phyloP scores from a whole-genome alignment of 2,113 vertebrate genomes.

The Fregetta grallaria region DNA sequence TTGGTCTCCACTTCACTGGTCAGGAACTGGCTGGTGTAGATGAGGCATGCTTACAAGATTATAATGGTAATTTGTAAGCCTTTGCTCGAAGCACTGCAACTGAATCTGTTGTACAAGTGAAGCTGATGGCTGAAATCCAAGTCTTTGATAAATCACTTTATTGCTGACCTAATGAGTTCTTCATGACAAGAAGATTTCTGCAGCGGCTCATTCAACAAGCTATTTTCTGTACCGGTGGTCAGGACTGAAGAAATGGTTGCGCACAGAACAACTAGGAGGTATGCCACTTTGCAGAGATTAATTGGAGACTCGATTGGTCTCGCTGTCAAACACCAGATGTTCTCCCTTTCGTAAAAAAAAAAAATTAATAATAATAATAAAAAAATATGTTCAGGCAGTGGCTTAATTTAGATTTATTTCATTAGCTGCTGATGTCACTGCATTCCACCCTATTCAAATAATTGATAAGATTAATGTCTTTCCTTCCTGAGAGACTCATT shows the following conservation, averaged over 20 bases:
- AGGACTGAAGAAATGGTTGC: background rate
- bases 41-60: slow-evolving; percentile 24
- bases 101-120: slow-evolving; percentile 14
- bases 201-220: slow-evolving; percentile 36
- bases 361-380: background rate
- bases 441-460: slow-evolving; percentile 34
- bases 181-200: slow-evolving; percentile 53
- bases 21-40: background rate
- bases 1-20: slow-evolving; percentile 8
- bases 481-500: background rate
- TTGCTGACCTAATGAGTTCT: slow-evolving; percentile 62
- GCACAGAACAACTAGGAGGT: background rate
- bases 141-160: slow-evolving; percentile 63
- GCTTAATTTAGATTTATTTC: slow-evolving; percentile 46
- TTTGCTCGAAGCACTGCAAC: slow-evolving; percentile 22
- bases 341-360: background rate
- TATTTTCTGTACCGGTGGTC: slow-evolving; percentile 16
- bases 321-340: background rate
- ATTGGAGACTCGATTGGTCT: background rate
- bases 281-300: slow-evolving; percentile 28
- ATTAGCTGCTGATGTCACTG: slow-evolving; percentile 28
- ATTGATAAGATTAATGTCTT: slow-evolving; percentile 1
- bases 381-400: background rate
- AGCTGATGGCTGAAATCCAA: slow-evolving; percentile 19
- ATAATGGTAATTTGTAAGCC: slow-evolving; percentile 30